phyloP scores from a whole-genome alignment of 2,797 vertebrate species.

The Knipowitschia caucasica region DNA sequence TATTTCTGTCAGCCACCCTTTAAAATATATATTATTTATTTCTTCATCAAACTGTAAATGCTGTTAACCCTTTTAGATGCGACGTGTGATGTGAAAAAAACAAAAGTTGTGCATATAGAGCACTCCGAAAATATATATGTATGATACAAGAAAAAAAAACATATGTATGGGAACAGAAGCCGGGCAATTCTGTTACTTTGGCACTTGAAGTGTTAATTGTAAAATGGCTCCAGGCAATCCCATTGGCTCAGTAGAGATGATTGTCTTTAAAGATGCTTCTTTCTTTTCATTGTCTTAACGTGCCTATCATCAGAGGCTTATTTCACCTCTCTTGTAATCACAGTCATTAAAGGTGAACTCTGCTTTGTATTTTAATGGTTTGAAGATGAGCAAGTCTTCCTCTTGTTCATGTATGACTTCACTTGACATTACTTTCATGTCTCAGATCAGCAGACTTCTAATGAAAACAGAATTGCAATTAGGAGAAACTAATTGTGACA shows the following conservation, averaged over 20 bases:
- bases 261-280: constrained; percentile 44
- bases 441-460: constrained; percentile 46
- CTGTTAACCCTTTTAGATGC: too few relatives aligned
- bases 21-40: constrained; percentile 61
- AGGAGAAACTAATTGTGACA: constrained; percentile 55
- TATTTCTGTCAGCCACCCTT: constrained; percentile 37
- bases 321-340: constrained; percentile 50
- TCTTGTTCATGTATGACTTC: constrained; percentile 46
- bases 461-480: constrained; percentile 64
- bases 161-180: too few relatives aligned
- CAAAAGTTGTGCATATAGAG: too few relatives aligned
- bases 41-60: constrained; percentile 59
- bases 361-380: constrained; percentile 50
- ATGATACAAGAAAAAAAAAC: too few relatives aligned
- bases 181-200: too few relatives aligned
- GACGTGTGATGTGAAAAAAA: too few relatives aligned
- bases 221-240: constrained; percentile 52
- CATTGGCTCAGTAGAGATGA: constrained; percentile 54
- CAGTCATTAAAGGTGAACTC: constrained; percentile 47
- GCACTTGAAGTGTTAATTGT: too few relatives aligned
- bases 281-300: constrained; percentile 49
- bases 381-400: constrained; percentile 48
- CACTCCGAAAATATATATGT: too few relatives aligned
- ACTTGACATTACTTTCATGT: constrained; percentile 48
- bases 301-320: constrained; percentile 41